These are phyloP conservation scores for Tyto alba DNA, from an alignment of 2,113 vertebrate genomes.

Conservation along the genomic window DNA sequence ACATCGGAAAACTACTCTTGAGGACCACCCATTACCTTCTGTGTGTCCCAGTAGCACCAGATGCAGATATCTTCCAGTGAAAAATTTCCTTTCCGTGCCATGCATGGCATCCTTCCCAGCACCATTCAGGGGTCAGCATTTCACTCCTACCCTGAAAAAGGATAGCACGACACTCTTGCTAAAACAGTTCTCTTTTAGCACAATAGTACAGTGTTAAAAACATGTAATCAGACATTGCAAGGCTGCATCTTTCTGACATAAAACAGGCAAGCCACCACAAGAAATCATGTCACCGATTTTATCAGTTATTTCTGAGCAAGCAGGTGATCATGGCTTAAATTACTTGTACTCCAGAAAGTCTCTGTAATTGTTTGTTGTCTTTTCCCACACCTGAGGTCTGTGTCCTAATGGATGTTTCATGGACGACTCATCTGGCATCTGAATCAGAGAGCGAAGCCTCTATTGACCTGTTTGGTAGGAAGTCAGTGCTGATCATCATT, in stretches of 20 bases:
- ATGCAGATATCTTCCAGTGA: not conserved
- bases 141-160: not conserved
- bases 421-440: not conserved
- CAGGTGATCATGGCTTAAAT: not conserved
- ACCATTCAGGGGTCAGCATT: not conserved
- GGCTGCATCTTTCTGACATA: not conserved
- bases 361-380: not conserved
- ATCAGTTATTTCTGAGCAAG: slow-evolving; percentile 5
- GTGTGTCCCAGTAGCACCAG: fast-evolving
- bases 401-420: not conserved
- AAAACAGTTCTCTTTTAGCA: not conserved
- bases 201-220: not conserved
- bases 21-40: not conserved
- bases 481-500: slow-evolving; percentile 1
- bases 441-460: not conserved
- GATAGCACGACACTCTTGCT: not conserved
- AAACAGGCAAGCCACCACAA: slow-evolving; percentile 25
- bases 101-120: not conserved
- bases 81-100: not conserved
- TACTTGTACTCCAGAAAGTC: not conserved
- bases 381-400: not conserved
- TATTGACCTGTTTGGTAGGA: slow-evolving; percentile 32
- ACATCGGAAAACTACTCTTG: not conserved
- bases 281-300: not conserved
- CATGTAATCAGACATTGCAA: not conserved